phyloP scores from a whole-genome alignment of 2,797 vertebrate species.

The Eremophila alpestris region DNA sequence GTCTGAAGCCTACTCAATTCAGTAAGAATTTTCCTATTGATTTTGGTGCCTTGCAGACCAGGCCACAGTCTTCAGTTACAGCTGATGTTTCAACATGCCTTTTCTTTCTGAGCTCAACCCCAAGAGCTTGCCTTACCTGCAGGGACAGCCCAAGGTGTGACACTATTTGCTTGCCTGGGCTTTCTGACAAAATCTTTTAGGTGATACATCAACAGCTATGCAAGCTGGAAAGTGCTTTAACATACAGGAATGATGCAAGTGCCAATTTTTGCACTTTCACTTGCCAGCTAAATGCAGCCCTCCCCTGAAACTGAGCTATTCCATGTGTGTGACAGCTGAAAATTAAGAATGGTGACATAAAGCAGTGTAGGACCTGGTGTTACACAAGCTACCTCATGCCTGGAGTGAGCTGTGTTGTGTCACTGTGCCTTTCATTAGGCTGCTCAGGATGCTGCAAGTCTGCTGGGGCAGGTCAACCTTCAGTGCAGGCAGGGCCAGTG shows the following conservation, averaged over 20 bases:
- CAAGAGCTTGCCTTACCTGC: not conserved
- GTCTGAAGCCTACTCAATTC: not conserved
- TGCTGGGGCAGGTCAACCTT: not conserved
- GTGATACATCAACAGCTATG: not conserved
- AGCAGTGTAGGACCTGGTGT: not conserved
- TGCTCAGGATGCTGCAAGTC: not conserved
- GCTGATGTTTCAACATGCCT: not conserved
- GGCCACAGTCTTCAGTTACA: not conserved
- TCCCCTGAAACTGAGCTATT: not conserved
- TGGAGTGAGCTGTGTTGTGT: not conserved
- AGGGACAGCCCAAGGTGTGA: not conserved
- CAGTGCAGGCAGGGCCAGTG: rapidly evolving
- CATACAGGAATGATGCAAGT: not conserved
- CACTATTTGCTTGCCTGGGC: not conserved
- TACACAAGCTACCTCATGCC: not conserved
- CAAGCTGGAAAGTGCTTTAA: not conserved
- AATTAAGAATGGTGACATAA: not conserved
- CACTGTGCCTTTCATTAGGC: not conserved
- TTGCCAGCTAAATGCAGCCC: not conserved
- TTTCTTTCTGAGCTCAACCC: not conserved
- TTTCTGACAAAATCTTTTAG: not conserved
- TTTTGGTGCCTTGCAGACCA: not conserved
- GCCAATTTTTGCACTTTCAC: not conserved
- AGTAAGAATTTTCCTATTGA: not conserved
- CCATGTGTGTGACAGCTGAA: not conserved